Percentiles rank a stretch among this genome's conserved stretches.
Evolutionary conservation across 1,140 invertebrate genomes (phyloP).

Genomic region (Dendroctonus valens): DNA sequence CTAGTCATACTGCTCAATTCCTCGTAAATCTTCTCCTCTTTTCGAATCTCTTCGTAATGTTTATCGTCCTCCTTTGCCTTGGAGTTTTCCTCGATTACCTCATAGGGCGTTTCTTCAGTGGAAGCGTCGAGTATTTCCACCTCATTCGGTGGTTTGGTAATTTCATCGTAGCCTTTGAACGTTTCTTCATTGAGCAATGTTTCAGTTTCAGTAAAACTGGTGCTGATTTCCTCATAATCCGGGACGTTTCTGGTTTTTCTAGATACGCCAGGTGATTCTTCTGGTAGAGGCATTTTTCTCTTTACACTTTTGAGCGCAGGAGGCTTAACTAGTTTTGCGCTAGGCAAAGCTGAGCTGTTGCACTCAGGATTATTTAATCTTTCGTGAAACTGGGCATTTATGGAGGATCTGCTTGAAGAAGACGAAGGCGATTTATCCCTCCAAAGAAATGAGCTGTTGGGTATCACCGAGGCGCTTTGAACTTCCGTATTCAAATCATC

Average conservation of each 20-base stretch:
- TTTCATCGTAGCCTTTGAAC: slow-evolving; percentile 26
- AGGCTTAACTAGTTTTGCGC: slow-evolving; percentile 16
- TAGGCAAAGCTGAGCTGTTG: not conserved
- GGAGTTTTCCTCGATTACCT: not conserved
- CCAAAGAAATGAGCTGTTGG: slow-evolving; percentile 43
- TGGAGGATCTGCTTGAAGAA: slow-evolving; percentile 5
- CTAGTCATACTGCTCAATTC: slow-evolving; percentile 31
- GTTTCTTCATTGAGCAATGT: slow-evolving; percentile 14
- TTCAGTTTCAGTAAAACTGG: not conserved
- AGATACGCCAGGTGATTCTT: not conserved
- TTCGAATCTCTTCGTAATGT: slow-evolving; percentile 16
- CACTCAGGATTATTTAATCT: not conserved
- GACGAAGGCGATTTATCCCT: slow-evolving; percentile 31
- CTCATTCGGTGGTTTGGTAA: slow-evolving; percentile 20
- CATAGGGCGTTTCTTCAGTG: not conserved
- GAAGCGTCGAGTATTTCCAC: slow-evolving; percentile 5
- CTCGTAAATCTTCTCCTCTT: slow-evolving; percentile 29
- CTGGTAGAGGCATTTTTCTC: slow-evolving; percentile 31
- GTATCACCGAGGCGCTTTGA: slow-evolving; percentile 10
- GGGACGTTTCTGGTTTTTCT: not conserved
- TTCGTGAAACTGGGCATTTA: slow-evolving; percentile 7
- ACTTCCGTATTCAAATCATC: slow-evolving; percentile 19
- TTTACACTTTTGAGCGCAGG: slow-evolving; percentile 2
- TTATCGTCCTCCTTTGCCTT: slow-evolving; percentile 2
- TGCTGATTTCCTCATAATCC: slow-evolving; percentile 25